phyloP scores from a whole-genome alignment of 2,797 vertebrate species.

The Champsocephalus esox region DNA sequence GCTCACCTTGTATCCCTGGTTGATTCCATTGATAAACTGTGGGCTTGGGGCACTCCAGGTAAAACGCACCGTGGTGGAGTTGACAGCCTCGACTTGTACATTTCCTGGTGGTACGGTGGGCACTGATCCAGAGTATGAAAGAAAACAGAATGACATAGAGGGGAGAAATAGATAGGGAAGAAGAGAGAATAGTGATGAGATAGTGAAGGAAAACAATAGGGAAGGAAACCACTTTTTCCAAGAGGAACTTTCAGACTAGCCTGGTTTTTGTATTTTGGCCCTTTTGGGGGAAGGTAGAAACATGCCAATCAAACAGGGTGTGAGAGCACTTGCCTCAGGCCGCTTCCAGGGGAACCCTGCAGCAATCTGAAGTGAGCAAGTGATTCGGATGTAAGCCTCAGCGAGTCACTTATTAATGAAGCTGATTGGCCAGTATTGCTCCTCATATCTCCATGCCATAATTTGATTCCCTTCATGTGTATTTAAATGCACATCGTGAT shows the following conservation, averaged over 20 bases:
- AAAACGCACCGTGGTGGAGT: slow-evolving; percentile 95
- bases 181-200: slow-evolving; percentile 47
- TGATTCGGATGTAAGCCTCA: slow-evolving; percentile 68
- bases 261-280: slow-evolving; percentile 56
- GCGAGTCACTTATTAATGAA: slow-evolving; percentile 58
- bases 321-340: slow-evolving; percentile 78
- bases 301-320: slow-evolving; percentile 72
- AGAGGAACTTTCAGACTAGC: slow-evolving; percentile 43
- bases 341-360: slow-evolving; percentile 77
- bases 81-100: slow-evolving; percentile 92
- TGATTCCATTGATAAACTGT: slow-evolving; percentile 99
- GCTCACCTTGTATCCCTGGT: slow-evolving; percentile 98
- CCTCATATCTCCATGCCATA: neutral
- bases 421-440: slow-evolving; percentile 47
- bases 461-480: slow-evolving; percentile 32
- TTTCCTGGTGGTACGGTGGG: slow-evolving; percentile 96
- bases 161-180: slow-evolving; percentile 7
- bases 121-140: slow-evolving; percentile 83
- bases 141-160: slow-evolving; percentile 12
- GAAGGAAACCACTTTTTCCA: slow-evolving; percentile 16
- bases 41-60: slow-evolving; percentile 98
- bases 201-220: slow-evolving; percentile 6
- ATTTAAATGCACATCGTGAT: slow-evolving; percentile 54
- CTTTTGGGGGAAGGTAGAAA: slow-evolving; percentile 68
- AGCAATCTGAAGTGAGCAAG: slow-evolving; percentile 67